Evolutionary conservation across 2,113 vertebrate species (phyloP).

Genomic region (Todiramphus saurophagus): DNA sequence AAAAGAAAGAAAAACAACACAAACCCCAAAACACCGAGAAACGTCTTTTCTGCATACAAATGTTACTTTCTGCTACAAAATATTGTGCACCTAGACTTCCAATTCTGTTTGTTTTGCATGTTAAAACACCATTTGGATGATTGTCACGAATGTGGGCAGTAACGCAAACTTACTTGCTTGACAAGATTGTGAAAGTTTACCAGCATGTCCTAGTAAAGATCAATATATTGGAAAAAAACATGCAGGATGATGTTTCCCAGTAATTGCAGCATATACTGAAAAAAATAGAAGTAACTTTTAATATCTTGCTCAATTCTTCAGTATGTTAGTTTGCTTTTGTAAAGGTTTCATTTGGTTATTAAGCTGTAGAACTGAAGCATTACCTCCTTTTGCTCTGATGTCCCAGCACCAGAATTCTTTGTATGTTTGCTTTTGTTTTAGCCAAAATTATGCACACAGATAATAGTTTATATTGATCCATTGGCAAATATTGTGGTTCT

Average conservation of each 20-base stretch:
- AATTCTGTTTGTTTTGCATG: neutral
- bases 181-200: neutral
- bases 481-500: neutral
- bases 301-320: neutral
- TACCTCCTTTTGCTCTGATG: neutral
- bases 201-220: neutral
- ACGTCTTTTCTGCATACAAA: neutral
- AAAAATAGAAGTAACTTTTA: neutral
- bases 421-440: neutral
- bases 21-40: neutral
- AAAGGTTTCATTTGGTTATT: neutral
- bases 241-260: neutral
- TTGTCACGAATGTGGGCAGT: neutral
- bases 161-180: neutral
- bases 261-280: neutral
- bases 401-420: neutral
- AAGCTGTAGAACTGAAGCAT: neutral
- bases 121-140: neutral
- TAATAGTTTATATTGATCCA: neutral
- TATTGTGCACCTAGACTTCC: neutral
- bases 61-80: neutral
- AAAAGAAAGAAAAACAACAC: neutral
- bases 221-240: neutral
- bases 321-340: neutral
- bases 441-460: neutral